These are phyloP conservation scores for Leptestheria dahalacensis DNA, from an alignment of 1,140 invertebrate species.

Conservation along the genomic window DNA sequence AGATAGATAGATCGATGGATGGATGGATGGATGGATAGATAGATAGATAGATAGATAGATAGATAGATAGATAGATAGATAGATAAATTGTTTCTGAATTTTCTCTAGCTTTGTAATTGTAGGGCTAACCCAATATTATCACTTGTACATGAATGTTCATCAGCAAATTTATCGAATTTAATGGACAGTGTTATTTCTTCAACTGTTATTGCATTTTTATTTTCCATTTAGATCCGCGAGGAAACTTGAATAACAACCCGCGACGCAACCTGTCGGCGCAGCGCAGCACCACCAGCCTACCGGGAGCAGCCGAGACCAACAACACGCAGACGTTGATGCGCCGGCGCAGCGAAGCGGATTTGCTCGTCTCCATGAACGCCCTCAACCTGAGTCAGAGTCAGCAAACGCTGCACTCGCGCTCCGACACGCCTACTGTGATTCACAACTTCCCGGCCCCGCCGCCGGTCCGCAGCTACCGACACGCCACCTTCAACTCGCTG, in stretches of 20 bases:
- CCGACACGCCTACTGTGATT: not conserved
- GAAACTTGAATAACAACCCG: slow-evolving; percentile 7
- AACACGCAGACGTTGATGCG: slow-evolving; percentile 1
- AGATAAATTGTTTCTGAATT: no score
- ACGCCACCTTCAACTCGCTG: slow-evolving; percentile 10
- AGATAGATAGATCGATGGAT: no score
- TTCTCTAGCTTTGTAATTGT: no score
- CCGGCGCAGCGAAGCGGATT: slow-evolving; percentile 6
- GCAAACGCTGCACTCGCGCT: not conserved
- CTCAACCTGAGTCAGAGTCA: slow-evolving; percentile 1
- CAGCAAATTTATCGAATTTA: no score
- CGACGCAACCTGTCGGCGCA: not conserved
- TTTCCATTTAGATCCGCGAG: not conserved
- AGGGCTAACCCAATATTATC: no score
- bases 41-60: no score
- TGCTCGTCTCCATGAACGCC: slow-evolving; percentile 9
- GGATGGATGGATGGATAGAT: no score
- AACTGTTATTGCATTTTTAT: not conserved
- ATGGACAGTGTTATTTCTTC: no score
- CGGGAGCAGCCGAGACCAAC: not conserved
- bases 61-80: no score
- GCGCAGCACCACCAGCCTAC: slow-evolving; percentile 1
- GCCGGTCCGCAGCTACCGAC: slow-evolving; percentile 11
- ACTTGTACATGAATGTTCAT: no score
- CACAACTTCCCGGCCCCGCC: slow-evolving; percentile 9